Evolutionary conservation across 2,113 vertebrate genomes (phyloP).

Genomic region (Dolichotis patagonum): DNA sequence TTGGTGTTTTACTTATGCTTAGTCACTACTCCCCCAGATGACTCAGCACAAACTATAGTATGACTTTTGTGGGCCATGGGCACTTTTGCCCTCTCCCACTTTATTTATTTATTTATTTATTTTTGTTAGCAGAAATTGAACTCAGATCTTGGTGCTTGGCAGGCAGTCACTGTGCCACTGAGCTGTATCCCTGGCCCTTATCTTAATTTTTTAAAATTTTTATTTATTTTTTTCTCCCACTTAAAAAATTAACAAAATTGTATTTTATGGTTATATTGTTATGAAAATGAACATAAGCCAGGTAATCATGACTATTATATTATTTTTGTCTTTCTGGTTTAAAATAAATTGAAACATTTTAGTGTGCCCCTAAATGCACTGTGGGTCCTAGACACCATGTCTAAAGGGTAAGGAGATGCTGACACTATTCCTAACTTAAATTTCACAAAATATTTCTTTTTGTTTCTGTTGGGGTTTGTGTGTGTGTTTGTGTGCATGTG

Average conservation of each 20-base stretch:
- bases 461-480: no score
- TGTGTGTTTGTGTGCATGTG: not conserved
- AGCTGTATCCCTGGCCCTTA: no score
- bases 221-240: not conserved
- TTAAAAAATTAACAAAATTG: not conserved
- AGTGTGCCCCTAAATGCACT: not conserved
- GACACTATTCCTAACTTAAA: not conserved
- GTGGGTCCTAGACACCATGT: not conserved
- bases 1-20: not conserved
- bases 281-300: constrained; percentile 30
- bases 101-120: no score
- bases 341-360: constrained; percentile 16
- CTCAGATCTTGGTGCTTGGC: no score
- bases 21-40: not conserved
- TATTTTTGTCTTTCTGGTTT: not conserved
- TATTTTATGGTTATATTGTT: not conserved
- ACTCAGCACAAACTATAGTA: constrained; percentile 27
- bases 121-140: no score
- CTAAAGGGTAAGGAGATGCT: not conserved
- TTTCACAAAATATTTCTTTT: no score
- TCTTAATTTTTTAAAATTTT: no score
- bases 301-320: not conserved
- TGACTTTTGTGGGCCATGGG: constrained; percentile 6
- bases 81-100: not conserved
- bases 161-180: no score